Evolutionary conservation across 23 tunicate genomes (phyloP).

Genomic region (Halocynthia aurantium): DNA sequence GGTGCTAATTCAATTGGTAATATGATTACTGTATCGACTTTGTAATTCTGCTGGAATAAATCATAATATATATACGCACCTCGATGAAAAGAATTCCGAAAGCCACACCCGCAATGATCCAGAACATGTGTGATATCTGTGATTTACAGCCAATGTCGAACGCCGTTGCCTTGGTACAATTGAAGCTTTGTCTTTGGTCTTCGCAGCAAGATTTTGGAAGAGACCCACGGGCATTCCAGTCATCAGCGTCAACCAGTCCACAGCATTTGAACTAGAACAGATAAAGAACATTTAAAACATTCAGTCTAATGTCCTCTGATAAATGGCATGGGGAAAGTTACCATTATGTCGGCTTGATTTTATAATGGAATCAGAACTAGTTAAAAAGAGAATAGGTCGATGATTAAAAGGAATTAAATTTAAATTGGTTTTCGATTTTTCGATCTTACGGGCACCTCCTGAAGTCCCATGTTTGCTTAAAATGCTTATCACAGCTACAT

Average conservation of each 20-base stretch:
- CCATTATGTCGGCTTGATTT: too few species aligned
- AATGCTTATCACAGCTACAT: too few species aligned
- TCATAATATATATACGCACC: slow-evolving; percentile 29
- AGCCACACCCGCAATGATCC: slow-evolving; percentile 69
- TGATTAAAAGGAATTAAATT: too few species aligned
- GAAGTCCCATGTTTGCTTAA: too few species aligned
- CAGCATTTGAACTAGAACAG: slow-evolving; percentile 54
- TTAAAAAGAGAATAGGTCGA: too few species aligned
- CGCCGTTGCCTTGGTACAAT: not conserved
- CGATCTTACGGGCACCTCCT: too few species aligned
- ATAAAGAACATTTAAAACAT: too few species aligned
- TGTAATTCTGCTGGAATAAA: not conserved
- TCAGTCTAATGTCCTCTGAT: too few species aligned
- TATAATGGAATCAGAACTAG: too few species aligned
- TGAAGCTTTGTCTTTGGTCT: slow-evolving; percentile 2
- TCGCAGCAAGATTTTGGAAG: slow-evolving; percentile 33
- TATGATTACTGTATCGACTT: not conserved
- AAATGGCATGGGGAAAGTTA: too few species aligned
- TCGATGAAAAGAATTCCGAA: slow-evolving; percentile 63
- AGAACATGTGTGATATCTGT: slow-evolving; percentile 45
- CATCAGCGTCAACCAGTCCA: slow-evolving; percentile 33
- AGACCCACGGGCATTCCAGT: slow-evolving; percentile 27
- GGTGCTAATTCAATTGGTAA: not conserved
- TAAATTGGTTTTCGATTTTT: not conserved
- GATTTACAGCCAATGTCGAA: slow-evolving; percentile 40